Evolutionary conservation across 2,797 vertebrate genomes (phyloP).

Genomic region (Sebastes hopkinsi): DNA sequence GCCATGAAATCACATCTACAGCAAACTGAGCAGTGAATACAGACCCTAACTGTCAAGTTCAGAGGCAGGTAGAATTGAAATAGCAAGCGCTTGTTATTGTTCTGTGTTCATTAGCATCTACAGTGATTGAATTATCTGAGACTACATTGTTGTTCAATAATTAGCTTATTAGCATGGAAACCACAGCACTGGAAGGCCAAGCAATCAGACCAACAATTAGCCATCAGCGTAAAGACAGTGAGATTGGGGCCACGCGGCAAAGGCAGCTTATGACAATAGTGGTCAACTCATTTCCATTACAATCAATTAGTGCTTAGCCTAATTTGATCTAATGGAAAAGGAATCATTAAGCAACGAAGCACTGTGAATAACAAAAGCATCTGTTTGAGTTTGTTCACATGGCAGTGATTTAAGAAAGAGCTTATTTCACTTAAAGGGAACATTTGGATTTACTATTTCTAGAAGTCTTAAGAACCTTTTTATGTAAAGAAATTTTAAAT

Average conservation of each 20-base stretch:
- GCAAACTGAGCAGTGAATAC: constrained; percentile 18
- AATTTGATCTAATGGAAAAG: constrained; percentile 70
- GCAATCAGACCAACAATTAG: constrained; percentile 77
- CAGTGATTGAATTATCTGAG: constrained; percentile 78
- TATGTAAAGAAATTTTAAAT: background rate
- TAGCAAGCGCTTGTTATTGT: constrained; percentile 59
- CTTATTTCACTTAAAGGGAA: constrained; percentile 3
- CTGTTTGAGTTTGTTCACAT: constrained; percentile 43
- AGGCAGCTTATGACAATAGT: constrained; percentile 69
- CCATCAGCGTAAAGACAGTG: constrained; percentile 59
- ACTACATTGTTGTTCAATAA: constrained; percentile 77
- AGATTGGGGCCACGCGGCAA: constrained; percentile 62
- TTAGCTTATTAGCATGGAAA: constrained; percentile 79
- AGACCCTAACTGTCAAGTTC: constrained; percentile 39
- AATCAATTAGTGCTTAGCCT: constrained; percentile 74
- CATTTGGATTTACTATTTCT: background rate
- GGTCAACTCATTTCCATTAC: constrained; percentile 80
- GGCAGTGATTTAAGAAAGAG: constrained; percentile 14
- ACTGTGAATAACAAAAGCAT: constrained; percentile 48
- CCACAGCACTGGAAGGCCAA: constrained; percentile 66
- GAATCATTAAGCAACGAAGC: constrained; percentile 55
- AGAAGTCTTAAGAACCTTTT: background rate
- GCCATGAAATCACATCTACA: constrained; percentile 6
- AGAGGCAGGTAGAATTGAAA: constrained; percentile 58
- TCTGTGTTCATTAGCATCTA: constrained; percentile 69